A percentile compares a stretch with the other conserved stretches of the same genome.
phyloP scores from a whole-genome alignment of 2,888 invertebrate species.

The Tipula unca region DNA sequence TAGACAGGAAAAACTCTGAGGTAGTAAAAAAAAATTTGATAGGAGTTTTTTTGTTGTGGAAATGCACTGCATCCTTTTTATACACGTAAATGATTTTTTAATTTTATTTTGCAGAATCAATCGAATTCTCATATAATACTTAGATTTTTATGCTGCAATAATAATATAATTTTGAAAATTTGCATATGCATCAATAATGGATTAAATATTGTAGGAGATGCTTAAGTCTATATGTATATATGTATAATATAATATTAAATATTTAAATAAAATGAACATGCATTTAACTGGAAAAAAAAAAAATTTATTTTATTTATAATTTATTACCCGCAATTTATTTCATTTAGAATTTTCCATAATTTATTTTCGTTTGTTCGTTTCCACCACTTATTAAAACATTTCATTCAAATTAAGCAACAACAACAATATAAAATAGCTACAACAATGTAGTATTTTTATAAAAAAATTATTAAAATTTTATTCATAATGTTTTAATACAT shows the following conservation, averaged over 20 bases:
- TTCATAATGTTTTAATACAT: background rate
- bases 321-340: background rate
- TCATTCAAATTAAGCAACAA: background rate
- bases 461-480: background rate
- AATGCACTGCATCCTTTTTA: background rate
- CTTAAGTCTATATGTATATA: background rate
- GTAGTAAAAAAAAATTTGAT: background rate
- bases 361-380: background rate
- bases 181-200: background rate
- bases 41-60: background rate
- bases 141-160: background rate
- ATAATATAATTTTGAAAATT: background rate
- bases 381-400: background rate
- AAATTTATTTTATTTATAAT: background rate
- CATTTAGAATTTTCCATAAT: slow-evolving; percentile 4
- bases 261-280: background rate
- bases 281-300: background rate
- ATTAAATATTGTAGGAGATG: background rate
- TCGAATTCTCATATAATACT: background rate
- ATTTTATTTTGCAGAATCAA: background rate
- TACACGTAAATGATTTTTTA: background rate
- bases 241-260: slow-evolving; percentile 1
- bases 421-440: background rate
- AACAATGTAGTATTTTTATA: background rate
- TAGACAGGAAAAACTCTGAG: background rate